Conservation (phyloP, 2,797 vertebrate species). For the Siniperca obscura region DNA sequence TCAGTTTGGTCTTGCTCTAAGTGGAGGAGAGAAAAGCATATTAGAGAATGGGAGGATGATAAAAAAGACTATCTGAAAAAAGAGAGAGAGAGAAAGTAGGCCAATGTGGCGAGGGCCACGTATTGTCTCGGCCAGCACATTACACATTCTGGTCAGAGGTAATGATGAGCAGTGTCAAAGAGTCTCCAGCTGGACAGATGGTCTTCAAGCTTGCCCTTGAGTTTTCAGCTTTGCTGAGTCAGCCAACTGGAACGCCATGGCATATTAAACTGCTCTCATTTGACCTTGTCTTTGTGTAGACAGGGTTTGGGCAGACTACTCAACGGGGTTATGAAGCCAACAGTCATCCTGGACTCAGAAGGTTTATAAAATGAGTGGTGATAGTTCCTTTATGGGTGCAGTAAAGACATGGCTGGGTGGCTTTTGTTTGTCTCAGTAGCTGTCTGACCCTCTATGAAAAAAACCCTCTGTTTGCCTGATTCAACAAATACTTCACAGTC, state of each 20-base stretch:
- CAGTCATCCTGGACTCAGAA: neutral
- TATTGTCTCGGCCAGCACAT: conserved; percentile 23
- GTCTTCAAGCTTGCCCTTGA: conserved; percentile 72
- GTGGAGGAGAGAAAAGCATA: neutral
- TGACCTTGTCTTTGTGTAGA: conserved; percentile 35
- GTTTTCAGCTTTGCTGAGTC: conserved; percentile 60
- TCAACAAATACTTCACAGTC: conserved; percentile 31
- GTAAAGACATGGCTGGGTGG: conserved; percentile 9
- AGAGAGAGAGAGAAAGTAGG: conserved; percentile 1
- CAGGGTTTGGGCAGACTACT: conserved; percentile 32
- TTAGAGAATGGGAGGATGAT: neutral
- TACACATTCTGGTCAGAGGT: conserved; percentile 71
- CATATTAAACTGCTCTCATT: conserved; percentile 42
- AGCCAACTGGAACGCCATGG: conserved; percentile 52
- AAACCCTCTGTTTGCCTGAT: conserved; percentile 18
- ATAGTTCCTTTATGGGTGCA: conserved; percentile 9
- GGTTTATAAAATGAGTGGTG: neutral
- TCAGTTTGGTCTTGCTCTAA: neutral
- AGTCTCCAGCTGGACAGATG: conserved; percentile 76
- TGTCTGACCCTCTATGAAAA: conserved; percentile 9
- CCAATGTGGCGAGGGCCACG: neutral
- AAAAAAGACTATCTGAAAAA: conserved; percentile 29
- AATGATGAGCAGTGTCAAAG: conserved; percentile 38
- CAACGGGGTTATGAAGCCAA: conserved; percentile 3
- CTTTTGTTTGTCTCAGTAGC: conserved; percentile 23